Evolutionary conservation across 1,140 invertebrate species (phyloP), one percentile per base, ranked within the genome.

Genomic region (Gerris buenoi): DNA sequence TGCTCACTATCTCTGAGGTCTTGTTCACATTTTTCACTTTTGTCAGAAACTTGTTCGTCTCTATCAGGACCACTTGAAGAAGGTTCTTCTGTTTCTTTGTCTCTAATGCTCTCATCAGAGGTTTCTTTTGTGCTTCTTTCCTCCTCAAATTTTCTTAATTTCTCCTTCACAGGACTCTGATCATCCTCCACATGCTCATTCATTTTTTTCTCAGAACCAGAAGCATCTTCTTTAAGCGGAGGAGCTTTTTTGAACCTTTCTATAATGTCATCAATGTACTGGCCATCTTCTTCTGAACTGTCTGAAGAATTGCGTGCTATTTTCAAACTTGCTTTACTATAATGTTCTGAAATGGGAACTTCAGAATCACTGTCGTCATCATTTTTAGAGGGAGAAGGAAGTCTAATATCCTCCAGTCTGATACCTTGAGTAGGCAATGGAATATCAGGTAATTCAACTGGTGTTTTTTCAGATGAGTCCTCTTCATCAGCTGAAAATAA

Each of bases 401-500:
- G 63, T 28, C 33, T 60, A 22, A 60, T 60, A 26, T 63, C 65
- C 25, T 63, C 65, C 1, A 57, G 60, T n/a, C 59, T 63, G 63
- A 56, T 46, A 27, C 22, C 57, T 22, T 66, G 46, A 61, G 28
- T 67, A 25, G 26, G 25, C 33, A 64, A 27, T 63, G 66, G 33
- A 23, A 65, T 46, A 18, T 18, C 27, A 33, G 28, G 59, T 68
- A 59, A n/a, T 15, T 57, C 27, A 67, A 65, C 65, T 68, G n/a
- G n/a, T n/a, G n/a, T 46, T 46, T 46, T 46, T 18, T 69, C 65
- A 62, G 66, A 65, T 57, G 63, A 56, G 13, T 68, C 65, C 33
- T 66, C 57, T 27, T 71, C 72, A 27, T 66, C 63, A 27, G 63
- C 64, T 27, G 57, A 27, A 57, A n/a, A n/a, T n/a, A n/a, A n/a